phyloP scores from a whole-genome alignment of 1,140 invertebrate genomes.

The Bathynomus jamesi region DNA sequence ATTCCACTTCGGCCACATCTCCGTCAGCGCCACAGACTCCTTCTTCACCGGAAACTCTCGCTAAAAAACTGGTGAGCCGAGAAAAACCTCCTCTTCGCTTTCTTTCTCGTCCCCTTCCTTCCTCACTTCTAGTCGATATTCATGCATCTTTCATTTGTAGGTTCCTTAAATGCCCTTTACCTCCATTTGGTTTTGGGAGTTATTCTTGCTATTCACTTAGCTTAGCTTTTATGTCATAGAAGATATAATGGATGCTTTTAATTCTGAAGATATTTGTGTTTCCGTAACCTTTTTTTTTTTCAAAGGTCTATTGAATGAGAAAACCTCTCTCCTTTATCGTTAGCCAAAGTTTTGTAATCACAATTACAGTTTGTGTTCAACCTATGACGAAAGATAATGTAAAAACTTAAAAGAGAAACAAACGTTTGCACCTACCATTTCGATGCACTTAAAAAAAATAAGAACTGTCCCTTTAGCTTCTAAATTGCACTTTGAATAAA shows the following conservation, averaged over 20 bases:
- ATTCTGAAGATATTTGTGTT: too few species aligned
- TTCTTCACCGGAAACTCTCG: not conserved
- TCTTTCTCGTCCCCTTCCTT: not conserved
- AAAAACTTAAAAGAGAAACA: too few species aligned
- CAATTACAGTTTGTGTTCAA: too few species aligned
- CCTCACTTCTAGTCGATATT: not conserved
- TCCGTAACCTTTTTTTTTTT: too few species aligned
- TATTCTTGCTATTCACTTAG: not conserved
- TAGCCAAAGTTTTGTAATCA: too few species aligned
- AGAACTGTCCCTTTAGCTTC: too few species aligned
- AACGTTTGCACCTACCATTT: too few species aligned
- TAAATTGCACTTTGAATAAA: too few species aligned
- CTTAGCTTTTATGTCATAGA: not conserved
- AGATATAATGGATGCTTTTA: not conserved
- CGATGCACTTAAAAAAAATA: too few species aligned
- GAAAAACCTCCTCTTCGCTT: not conserved
- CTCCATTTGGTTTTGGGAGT: not conserved
- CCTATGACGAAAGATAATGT: too few species aligned
- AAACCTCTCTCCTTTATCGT: too few species aligned
- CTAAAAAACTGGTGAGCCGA: not conserved
- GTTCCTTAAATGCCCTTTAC: not conserved
- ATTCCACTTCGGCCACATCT: not conserved
- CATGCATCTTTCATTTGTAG: not conserved
- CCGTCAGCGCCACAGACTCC: not conserved
- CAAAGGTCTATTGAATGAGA: too few species aligned